A percentile compares a stretch with the other conserved stretches of the same genome.
phyloP scores from a whole-genome alignment of 2,888 invertebrate genomes.

The Latrodectus hesperus region DNA sequence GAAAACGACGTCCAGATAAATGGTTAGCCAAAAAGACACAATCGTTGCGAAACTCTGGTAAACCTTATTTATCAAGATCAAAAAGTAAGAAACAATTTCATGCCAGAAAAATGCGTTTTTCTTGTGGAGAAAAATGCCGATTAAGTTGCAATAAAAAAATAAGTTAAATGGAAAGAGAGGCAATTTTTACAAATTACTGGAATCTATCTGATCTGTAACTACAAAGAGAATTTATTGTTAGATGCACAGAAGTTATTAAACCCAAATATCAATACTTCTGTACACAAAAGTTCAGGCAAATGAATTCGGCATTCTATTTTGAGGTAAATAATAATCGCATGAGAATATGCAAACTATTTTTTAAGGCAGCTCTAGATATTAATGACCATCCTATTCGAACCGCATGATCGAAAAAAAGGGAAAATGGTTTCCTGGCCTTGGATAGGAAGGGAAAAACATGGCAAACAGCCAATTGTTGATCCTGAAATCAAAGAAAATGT shows the following conservation, averaged over 20 bases:
- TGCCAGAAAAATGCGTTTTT: background rate
- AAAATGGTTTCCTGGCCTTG: background rate
- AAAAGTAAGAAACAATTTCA: background rate
- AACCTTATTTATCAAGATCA: background rate
- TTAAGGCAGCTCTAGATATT: background rate
- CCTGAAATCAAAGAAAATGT: slow-evolving; percentile 10
- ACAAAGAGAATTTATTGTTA: slow-evolving; percentile 12
- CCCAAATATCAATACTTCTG: background rate
- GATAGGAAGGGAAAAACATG: background rate
- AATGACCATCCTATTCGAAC: slow-evolving; percentile 9
- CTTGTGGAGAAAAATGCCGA: background rate
- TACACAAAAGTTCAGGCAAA: background rate
- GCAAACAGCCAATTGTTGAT: background rate
- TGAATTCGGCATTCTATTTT: background rate
- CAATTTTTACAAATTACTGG: slow-evolving; percentile 9
- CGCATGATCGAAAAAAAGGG: slow-evolving; percentile 4
- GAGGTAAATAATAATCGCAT: background rate
- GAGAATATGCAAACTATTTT: background rate
- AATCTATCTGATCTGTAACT: background rate
- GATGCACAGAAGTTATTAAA: background rate
- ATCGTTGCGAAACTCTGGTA: background rate
- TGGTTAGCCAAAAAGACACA: background rate
- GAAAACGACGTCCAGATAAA: background rate
- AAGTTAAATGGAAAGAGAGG: too few species aligned
- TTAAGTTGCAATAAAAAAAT: background rate